Percentiles rank a stretch among this genome's conserved stretches.
These are phyloP conservation scores for Olivierus martensii DNA, from an alignment of 1,140 invertebrate species.

Conservation along the genomic window DNA sequence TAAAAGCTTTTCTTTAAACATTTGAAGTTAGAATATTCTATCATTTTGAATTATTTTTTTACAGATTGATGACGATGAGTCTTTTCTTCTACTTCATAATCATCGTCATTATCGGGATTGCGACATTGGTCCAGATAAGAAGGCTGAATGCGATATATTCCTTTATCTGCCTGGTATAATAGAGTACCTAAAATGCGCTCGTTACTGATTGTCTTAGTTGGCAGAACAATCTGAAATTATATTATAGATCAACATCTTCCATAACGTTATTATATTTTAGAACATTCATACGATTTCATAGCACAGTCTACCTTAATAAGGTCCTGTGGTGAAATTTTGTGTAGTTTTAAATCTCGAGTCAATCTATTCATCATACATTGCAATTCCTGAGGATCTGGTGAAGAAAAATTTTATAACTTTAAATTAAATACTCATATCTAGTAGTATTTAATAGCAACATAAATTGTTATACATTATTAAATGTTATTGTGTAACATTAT, in stretches of 20 bases:
- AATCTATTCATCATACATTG: slow-evolving; percentile 37
- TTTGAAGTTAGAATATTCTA: too few relatives aligned
- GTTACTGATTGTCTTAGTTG: slow-evolving; percentile 84
- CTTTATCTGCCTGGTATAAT: slow-evolving; percentile 83
- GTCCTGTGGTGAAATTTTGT: slow-evolving; percentile 82
- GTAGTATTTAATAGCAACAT: background rate
- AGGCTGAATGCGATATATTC: slow-evolving; percentile 82
- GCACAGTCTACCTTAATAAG: slow-evolving; percentile 61
- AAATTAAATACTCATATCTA: background rate
- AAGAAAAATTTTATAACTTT: background rate
- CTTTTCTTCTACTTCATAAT: background rate
- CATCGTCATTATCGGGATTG: background rate
- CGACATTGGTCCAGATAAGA: slow-evolving; percentile 69
- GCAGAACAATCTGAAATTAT: slow-evolving; percentile 58
- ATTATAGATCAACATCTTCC: background rate
- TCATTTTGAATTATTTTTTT: too few relatives aligned
- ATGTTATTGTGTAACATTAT: slow-evolving; percentile 39
- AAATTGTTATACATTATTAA: background rate
- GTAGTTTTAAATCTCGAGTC: slow-evolving; percentile 71
- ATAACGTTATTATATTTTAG: background rate
- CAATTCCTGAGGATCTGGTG: slow-evolving; percentile 10
- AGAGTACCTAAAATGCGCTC: slow-evolving; percentile 82
- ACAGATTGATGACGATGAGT: too few relatives aligned
- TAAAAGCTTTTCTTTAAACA: too few relatives aligned
- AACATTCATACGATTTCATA: background rate